Percentiles rank a stretch among this genome's conserved stretches.
Evolutionary conservation across 2,888 invertebrate genomes (phyloP).

Genomic region (Oconnorella tubifera): DNA sequence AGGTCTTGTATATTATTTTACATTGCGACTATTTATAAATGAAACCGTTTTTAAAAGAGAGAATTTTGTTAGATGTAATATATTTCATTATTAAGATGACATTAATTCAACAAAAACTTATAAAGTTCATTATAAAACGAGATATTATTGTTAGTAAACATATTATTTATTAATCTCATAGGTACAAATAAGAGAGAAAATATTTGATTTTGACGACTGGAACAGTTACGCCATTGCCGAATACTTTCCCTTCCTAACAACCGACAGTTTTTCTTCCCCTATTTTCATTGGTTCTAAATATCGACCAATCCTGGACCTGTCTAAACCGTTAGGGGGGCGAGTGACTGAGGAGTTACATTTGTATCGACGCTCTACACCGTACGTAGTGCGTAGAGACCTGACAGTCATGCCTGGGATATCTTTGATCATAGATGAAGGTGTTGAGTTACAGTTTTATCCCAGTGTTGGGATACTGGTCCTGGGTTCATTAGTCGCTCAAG

Average conservation of each 20-base stretch:
- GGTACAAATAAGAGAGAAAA: slow-evolving; percentile 62
- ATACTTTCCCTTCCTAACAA: slow-evolving; percentile 80
- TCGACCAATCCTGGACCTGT: slow-evolving; percentile 39
- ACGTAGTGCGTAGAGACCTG: slow-evolving; percentile 73
- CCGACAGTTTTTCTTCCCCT: slow-evolving; percentile 48
- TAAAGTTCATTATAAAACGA: no score
- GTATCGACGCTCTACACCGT: slow-evolving; percentile 40
- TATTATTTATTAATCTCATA: no score
- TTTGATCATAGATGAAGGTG: slow-evolving; percentile 81
- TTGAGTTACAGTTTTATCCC: slow-evolving; percentile 86
- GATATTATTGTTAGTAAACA: no score
- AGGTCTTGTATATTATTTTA: no score
- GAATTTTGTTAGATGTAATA: no score
- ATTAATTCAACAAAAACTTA: no score
- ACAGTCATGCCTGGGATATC: slow-evolving; percentile 94
- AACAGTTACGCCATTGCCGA: slow-evolving; percentile 92
- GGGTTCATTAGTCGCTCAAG: slow-evolving; percentile 81
- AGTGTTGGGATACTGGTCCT: slow-evolving; percentile 93
- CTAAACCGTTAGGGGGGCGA: slow-evolving; percentile 58
- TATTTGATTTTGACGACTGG: slow-evolving; percentile 99
- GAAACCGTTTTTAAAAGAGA: no score
- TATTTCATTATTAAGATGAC: no score
- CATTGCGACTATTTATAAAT: no score
- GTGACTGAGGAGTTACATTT: slow-evolving; percentile 61
- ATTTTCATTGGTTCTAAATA: slow-evolving; percentile 39